A percentile compares a stretch with the other conserved stretches of the same genome.
Conservation (phyloP, 2,888 invertebrate species). For the Stramonita haemastoma region DNA sequence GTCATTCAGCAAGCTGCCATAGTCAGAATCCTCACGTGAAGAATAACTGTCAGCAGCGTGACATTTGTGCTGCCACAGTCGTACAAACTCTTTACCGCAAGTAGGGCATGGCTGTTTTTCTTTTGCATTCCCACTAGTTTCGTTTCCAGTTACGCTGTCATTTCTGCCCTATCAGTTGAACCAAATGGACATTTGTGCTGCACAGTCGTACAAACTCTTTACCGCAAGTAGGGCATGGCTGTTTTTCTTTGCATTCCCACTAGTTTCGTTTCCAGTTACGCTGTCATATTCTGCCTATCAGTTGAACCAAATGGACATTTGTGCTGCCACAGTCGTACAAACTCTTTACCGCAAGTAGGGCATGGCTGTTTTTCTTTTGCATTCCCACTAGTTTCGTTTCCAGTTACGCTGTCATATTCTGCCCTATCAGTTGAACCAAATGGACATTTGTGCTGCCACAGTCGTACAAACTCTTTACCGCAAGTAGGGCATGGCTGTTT, state of each 20-base stretch:
- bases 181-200: neutral
- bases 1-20: no score
- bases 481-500: no score
- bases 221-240: neutral
- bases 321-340: neutral
- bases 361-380: neutral
- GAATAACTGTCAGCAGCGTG: no score
- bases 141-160: no score
- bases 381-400: no score
- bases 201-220: neutral
- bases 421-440: no score
- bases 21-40: no score
- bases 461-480: no score
- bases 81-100: neutral
- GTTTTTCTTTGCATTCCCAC: neutral
- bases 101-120: neutral
- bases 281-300: neutral
- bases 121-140: neutral
- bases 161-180: no score
- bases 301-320: neutral
- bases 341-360: neutral
- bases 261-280: no score
- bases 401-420: no score
- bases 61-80: slow-evolving; percentile 1
- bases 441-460: no score